phyloP scores from a whole-genome alignment of 2,888 invertebrate genomes.

The Lasioglossum pauxillum region DNA sequence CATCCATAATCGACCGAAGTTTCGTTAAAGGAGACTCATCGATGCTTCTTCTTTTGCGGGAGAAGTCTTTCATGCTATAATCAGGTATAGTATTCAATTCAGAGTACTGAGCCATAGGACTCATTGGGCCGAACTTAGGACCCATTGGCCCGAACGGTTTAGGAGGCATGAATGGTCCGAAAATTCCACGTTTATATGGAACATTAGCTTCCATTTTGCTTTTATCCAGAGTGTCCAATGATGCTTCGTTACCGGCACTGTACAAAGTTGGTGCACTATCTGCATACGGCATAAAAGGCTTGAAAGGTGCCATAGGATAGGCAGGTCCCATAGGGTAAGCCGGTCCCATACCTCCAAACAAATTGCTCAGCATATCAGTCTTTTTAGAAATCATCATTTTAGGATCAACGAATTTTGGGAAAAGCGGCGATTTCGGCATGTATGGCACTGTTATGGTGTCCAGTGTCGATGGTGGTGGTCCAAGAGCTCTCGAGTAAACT shows the following conservation, averaged over 20 bases:
- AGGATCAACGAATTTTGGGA: conserved; percentile 81
- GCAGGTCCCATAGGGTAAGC: conserved; percentile 46
- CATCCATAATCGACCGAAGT: conserved; percentile 43
- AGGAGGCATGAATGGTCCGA: conserved; percentile 62
- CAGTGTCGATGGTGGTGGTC: conserved; percentile 69
- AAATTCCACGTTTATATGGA: conserved; percentile 69
- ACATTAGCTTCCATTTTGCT: conserved; percentile 15
- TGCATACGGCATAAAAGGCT: conserved; percentile 38
- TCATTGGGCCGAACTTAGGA: conserved; percentile 42
- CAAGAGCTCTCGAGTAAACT: conserved; percentile 75
- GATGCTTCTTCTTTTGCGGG: conserved; percentile 58
- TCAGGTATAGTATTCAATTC: conserved; percentile 27
- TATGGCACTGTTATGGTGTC: conserved; percentile 77
- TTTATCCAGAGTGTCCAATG: conserved; percentile 21
- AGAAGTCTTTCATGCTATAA: conserved; percentile 36
- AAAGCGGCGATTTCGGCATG: conserved; percentile 75
- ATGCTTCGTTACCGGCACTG: conserved; percentile 6
- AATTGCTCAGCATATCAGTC: conserved; percentile 73
- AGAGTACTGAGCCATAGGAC: conserved; percentile 41
- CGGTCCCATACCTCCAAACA: conserved; percentile 76
- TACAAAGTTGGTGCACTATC: conserved; percentile 28
- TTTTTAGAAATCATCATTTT: conserved; percentile 78
- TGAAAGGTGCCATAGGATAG: conserved; percentile 35
- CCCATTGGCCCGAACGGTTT: conserved; percentile 30
- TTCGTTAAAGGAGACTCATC: conserved; percentile 25